Evolutionary conservation across 92 coral and sea anemone species (phyloP), one percentile per base, ranked within the genome.

Genomic region (Epizoanthus rinbou): DNA sequence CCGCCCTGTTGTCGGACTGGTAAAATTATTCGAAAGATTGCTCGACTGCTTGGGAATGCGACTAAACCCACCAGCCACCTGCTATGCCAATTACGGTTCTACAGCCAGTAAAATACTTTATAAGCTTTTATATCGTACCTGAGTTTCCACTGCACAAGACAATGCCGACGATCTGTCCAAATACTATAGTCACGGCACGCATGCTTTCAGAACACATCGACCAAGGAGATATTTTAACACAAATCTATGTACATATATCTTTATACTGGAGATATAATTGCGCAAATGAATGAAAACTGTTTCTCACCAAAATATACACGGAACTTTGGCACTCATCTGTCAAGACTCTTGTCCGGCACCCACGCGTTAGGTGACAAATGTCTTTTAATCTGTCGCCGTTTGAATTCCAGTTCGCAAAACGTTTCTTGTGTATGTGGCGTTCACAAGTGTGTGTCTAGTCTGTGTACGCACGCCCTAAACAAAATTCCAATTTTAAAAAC

Each of bases 261-360:
- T 47, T 47, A 47, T 47, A 47, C 54, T 47, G 13, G 54, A 33
- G 10, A 63, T 10, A 64, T 10, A 66, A 6, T 66, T 66, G 72
- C 72, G 72, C 72, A 66, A 66, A 66, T 31, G 72, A 31, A 31
- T 3, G 50, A 67, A 5, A 17, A 28, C 72, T 67, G 16, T 50
- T 28, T 28, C 72, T 41, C 15, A 67, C 17, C 45, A 8, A 67
- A 67, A 33, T 19, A 33, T 15, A 17, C 21, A 37, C 31, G 72
- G 19, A 8, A 9, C 50, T 9, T 19, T 23, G 72, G 37, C 43
- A 19, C 39, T 67, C 47, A 10, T 67, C 72, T 16, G 72, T 19
- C 72, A 33, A 28, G 54, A 47, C 54, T 11, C 14, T 47, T 47
- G 15, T 47, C n/a, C n/a, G n/a, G n/a, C 47, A 33, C 16, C 17